Conservation (phyloP, 2,888 invertebrate species). For the Habrosyne pyritoides region DNA sequence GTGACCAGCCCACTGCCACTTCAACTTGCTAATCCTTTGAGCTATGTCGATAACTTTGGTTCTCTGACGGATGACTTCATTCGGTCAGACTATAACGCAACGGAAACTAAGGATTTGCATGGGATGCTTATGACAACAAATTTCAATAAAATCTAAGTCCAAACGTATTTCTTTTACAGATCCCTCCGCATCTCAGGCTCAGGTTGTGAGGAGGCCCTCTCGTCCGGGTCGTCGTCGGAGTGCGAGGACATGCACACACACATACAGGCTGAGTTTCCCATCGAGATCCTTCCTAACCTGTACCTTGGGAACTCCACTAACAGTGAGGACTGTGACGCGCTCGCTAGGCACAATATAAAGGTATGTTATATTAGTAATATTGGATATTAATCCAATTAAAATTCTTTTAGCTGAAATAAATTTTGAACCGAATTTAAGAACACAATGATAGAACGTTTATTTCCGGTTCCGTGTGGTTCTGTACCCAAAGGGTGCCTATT, state of each 20-base stretch:
- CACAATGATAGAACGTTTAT: no score
- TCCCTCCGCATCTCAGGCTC: conserved; percentile 89
- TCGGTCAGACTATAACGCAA: no score
- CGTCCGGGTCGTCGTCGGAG: conserved; percentile 88
- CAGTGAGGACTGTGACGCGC: conserved; percentile 94
- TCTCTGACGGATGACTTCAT: no score
- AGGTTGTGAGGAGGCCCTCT: conserved; percentile 86
- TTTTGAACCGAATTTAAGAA: no score
- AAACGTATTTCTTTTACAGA: conserved; percentile 64
- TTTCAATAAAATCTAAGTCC: background rate
- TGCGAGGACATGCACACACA: conserved; percentile 86
- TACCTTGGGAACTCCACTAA: conserved; percentile 98
- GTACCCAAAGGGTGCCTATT: no score
- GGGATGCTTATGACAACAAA: no score
- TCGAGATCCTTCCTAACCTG: conserved; percentile 96
- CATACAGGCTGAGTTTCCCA: conserved; percentile 92
- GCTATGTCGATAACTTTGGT: no score
- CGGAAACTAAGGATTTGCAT: no score
- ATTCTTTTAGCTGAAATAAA: background rate
- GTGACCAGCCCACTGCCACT: no score
- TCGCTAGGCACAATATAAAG: conserved; percentile 95
- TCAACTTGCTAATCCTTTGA: no score
- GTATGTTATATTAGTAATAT: conserved; percentile 67
- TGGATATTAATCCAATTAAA: background rate
- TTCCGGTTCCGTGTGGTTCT: no score